These are phyloP conservation scores for Loriculus beryllinus DNA, from an alignment of 2,797 vertebrate species.

Conservation along the genomic window DNA sequence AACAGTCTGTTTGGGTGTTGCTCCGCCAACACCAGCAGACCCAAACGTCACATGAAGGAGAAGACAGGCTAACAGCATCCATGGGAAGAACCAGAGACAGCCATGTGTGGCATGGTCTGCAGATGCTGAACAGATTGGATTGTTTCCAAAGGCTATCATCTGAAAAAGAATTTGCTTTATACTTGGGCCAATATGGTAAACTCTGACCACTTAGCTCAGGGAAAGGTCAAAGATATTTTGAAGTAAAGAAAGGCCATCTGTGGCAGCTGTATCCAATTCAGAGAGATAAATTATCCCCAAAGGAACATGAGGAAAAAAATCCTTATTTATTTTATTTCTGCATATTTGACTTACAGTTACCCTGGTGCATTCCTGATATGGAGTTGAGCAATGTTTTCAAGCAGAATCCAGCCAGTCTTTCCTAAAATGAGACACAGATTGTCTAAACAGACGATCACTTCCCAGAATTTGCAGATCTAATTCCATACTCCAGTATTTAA, in stretches of 20 bases:
- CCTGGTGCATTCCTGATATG: not conserved
- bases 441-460: slow-evolving; percentile 23
- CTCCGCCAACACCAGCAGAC: not conserved
- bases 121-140: not conserved
- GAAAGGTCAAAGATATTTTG: slow-evolving; percentile 60
- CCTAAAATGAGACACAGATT: not conserved
- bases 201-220: slow-evolving; percentile 43
- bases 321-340: slow-evolving; percentile 40
- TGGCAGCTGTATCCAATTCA: slow-evolving; percentile 50
- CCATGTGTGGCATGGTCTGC: not conserved
- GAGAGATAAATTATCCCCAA: slow-evolving; percentile 39
- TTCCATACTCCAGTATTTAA: slow-evolving; percentile 66
- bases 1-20: not conserved
- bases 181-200: slow-evolving; percentile 31
- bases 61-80: fast-evolving
- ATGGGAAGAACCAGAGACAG: not conserved
- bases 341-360: slow-evolving; percentile 11
- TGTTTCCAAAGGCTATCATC: slow-evolving; percentile 10
- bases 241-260: slow-evolving; percentile 50
- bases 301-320: not conserved
- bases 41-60: not conserved
- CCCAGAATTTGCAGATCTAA: slow-evolving; percentile 62
- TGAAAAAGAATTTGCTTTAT: slow-evolving; percentile 9
- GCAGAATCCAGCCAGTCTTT: not conserved
- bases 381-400: not conserved